Percentiles rank a stretch among this genome's conserved stretches.
Conservation (phyloP, 2,797 vertebrate genomes). For the Parambassis ranga region DNA sequence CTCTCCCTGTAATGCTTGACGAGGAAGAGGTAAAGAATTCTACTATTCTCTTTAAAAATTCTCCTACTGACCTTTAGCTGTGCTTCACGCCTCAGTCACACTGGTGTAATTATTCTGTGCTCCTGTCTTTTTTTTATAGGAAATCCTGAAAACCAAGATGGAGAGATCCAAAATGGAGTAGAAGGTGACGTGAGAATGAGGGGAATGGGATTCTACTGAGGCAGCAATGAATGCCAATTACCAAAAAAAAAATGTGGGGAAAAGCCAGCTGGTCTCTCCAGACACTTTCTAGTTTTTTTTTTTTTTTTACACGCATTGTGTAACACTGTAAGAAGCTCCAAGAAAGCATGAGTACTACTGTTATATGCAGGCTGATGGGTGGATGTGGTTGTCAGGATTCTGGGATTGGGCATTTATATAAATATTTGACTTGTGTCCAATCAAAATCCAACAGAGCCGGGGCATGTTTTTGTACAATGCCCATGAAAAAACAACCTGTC, state of each 20-base stretch:
- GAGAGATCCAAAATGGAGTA: slow-evolving; percentile 98
- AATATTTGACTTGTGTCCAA: slow-evolving; percentile 14
- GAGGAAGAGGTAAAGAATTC: slow-evolving; percentile 80
- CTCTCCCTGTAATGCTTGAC: slow-evolving; percentile 80
- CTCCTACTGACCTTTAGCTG: neutral
- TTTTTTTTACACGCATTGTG: slow-evolving; percentile 27
- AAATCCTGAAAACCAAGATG: slow-evolving; percentile 95
- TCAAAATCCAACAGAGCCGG: slow-evolving; percentile 2
- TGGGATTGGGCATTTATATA: slow-evolving; percentile 1
- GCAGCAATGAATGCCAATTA: slow-evolving; percentile 39
- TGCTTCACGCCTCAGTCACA: neutral
- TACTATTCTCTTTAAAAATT: slow-evolving; percentile 14
- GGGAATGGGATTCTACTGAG: slow-evolving; percentile 23
- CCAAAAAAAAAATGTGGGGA: slow-evolving; percentile 44
- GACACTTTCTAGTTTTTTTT: slow-evolving; percentile 12
- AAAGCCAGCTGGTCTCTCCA: slow-evolving; percentile 26
- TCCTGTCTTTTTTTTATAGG: slow-evolving; percentile 78
- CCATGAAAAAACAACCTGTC: neutral
- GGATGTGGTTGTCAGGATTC: neutral
- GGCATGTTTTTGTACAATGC: neutral
- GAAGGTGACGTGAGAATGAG: slow-evolving; percentile 7
- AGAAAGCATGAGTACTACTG: slow-evolving; percentile 1
- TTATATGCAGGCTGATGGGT: neutral
- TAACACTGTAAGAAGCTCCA: slow-evolving; percentile 9
- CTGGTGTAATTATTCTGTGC: neutral